Percentiles rank a stretch among this genome's conserved stretches.
phyloP scores from a whole-genome alignment of 2,888 invertebrate species.

The Drosophila neonasuta region DNA sequence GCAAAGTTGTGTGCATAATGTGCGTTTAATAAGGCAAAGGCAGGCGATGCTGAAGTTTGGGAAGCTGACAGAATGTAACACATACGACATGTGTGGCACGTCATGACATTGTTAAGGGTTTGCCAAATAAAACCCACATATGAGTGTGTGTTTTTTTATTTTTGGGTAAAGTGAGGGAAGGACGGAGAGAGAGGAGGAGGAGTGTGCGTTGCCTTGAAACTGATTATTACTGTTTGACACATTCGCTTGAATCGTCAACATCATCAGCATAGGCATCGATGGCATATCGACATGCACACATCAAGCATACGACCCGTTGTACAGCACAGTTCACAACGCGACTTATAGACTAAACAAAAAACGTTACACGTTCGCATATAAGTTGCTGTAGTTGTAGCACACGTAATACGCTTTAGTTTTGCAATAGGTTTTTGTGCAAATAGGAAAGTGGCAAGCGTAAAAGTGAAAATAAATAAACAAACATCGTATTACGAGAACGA shows the following conservation, averaged over 20 bases:
- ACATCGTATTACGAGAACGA: conserved; percentile 33
- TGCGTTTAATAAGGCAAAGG: conserved; percentile 59
- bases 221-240: conserved; percentile 76
- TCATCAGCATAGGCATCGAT: conserved; percentile 24
- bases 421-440: conserved; percentile 49
- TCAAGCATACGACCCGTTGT: conserved; percentile 68
- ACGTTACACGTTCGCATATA: conserved; percentile 27
- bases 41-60: conserved; percentile 35
- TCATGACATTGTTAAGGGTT: conserved; percentile 44
- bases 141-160: conserved; percentile 2
- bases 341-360: conserved; percentile 41
- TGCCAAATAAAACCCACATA: conserved; percentile 10
- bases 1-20: conserved; percentile 63
- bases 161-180: conserved; percentile 10
- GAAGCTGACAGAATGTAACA: conserved; percentile 60
- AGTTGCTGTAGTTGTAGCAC: conserved; percentile 24
- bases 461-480: conserved; percentile 68
- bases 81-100: conserved; percentile 60
- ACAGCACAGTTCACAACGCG: conserved; percentile 5
- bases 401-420: conserved; percentile 62
- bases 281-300: conserved; percentile 48
- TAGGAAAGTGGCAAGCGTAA: conserved; percentile 61
- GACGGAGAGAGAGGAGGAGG: conserved; percentile 14
- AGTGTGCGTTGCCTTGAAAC: conserved; percentile 56
- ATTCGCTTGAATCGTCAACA: conserved; percentile 55